A percentile compares a stretch with the other conserved stretches of the same genome.
These are phyloP conservation scores for Phrynocephalus versicolor DNA, from an alignment of 2,113 vertebrate species.

Conservation along the genomic window DNA sequence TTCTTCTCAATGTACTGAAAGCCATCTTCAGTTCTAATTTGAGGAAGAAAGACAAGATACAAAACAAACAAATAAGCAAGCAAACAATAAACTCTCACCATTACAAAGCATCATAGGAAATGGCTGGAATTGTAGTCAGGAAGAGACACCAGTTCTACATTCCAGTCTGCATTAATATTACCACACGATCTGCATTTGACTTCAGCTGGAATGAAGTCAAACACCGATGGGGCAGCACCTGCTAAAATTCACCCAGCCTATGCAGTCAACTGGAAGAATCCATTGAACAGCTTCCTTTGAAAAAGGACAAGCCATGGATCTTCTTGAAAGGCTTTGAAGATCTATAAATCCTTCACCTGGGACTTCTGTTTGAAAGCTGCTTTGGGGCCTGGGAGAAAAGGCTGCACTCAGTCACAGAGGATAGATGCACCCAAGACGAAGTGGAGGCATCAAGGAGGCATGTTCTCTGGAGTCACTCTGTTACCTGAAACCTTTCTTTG, in stretches of 20 bases:
- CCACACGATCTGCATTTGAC: neutral
- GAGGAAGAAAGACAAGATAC: too few species aligned
- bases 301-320: conserved; percentile 15
- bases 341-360: conserved; percentile 6
- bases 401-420: neutral
- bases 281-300: conserved; percentile 31
- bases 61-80: too few species aligned
- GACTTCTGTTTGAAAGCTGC: conserved; percentile 13
- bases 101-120: too few species aligned
- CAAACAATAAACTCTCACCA: too few species aligned
- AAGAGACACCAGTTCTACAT: neutral
- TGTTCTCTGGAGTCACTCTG: conserved; percentile 8
- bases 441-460: neutral
- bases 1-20: too few species aligned
- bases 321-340: conserved; percentile 23
- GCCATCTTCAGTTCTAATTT: too few species aligned
- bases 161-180: neutral
- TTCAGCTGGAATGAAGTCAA: neutral
- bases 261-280: neutral
- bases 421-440: neutral
- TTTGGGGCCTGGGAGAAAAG: conserved; percentile 8
- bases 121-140: too few species aligned
- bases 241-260: conserved; percentile 14
- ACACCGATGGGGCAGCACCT: neutral
- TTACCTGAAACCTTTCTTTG: conserved; percentile 25